Evolutionary conservation across 2,797 vertebrate species (phyloP).

Genomic region (Enteromius paludinosus): DNA sequence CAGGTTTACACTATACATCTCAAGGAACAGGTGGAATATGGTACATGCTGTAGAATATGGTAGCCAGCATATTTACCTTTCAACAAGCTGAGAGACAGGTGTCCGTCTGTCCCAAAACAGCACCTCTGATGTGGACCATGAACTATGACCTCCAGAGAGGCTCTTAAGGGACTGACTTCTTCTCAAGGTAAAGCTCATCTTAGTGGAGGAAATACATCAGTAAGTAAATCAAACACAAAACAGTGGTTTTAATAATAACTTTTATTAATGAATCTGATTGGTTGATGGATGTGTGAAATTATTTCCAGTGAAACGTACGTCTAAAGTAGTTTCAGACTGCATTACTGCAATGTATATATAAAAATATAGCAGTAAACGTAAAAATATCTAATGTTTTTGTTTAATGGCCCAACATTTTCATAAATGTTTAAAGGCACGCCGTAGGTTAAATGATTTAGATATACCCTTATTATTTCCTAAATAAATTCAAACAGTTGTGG

Average conservation of each 20-base stretch:
- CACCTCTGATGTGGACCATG: constrained; percentile 59
- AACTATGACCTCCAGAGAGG: constrained; percentile 66
- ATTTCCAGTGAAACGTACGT: not conserved
- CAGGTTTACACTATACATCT: not conserved
- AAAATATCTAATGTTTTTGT: not conserved
- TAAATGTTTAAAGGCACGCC: not conserved
- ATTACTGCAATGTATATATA: no score
- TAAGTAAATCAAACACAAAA: not conserved
- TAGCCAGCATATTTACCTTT: constrained; percentile 68
- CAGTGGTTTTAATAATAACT: not conserved
- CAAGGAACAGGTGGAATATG: not conserved
- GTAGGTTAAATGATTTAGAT: not conserved
- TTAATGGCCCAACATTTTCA: not conserved
- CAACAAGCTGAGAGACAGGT: constrained; percentile 78
- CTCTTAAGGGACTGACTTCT: constrained; percentile 75
- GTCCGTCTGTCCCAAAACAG: constrained; percentile 65
- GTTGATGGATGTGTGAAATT: not conserved
- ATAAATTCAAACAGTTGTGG: not conserved
- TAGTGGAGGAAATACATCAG: constrained; percentile 55
- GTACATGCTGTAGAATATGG: not conserved
- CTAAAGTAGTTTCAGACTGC: not conserved
- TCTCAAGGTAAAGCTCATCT: constrained; percentile 65
- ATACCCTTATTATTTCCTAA: not conserved
- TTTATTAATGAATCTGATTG: not conserved
- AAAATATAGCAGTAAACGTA: not conserved